These are phyloP conservation scores for Nemurella pictetii DNA, from an alignment of 2,888 invertebrate genomes.

Conservation along the genomic window DNA sequence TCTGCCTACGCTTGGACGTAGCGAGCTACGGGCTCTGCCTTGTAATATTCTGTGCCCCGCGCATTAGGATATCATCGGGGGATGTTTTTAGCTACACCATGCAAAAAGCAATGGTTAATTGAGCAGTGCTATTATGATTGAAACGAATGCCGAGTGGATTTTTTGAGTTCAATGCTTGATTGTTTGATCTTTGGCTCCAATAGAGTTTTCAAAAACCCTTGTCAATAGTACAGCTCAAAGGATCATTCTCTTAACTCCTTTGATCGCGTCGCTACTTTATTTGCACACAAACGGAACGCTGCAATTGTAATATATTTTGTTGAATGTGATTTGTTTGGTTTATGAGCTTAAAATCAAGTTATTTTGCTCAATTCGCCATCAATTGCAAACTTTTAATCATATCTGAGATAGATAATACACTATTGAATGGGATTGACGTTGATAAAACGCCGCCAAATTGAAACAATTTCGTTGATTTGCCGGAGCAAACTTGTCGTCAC, in stretches of 20 bases:
- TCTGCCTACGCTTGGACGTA: too few relatives aligned
- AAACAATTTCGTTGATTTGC: not conserved
- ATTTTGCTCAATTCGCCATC: not conserved
- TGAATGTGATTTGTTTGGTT: not conserved
- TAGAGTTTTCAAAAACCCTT: not conserved
- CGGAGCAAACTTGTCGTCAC: not conserved
- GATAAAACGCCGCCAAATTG: not conserved
- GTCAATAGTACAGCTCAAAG: not conserved
- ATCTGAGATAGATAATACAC: not conserved
- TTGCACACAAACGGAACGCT: not conserved
- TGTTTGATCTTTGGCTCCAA: not conserved
- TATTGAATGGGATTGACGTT: not conserved
- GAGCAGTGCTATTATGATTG: not conserved
- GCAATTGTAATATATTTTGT: not conserved
- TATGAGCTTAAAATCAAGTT: not conserved
- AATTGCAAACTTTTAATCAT: not conserved
- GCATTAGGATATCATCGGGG: not conserved
- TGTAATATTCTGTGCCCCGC: not conserved
- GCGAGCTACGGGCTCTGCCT: too few relatives aligned
- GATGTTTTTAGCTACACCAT: not conserved
- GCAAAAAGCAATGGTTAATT: not conserved
- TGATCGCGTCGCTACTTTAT: not conserved
- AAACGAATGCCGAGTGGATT: not conserved
- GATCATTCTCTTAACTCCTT: not conserved
- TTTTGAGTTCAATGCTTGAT: not conserved